Evolutionary conservation across 2,113 vertebrate species (phyloP).

Genomic region (Hoplias malabaricus): DNA sequence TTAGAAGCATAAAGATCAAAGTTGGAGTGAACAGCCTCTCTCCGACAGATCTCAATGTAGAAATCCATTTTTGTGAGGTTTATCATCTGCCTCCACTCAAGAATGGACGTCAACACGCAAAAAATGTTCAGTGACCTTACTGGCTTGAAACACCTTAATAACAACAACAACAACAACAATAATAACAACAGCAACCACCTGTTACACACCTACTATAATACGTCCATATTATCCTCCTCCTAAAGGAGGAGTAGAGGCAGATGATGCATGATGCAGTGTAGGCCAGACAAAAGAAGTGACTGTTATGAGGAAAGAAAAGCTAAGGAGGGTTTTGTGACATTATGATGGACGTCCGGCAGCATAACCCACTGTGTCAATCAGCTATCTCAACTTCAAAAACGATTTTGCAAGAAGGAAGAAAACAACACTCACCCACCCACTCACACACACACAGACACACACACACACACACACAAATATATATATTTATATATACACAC

Average conservation of each 20-base stretch:
- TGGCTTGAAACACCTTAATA: neutral
- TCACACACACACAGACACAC: conserved; percentile 30
- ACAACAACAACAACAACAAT: neutral
- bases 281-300: neutral
- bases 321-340: neutral
- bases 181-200: neutral
- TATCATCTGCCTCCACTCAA: neutral
- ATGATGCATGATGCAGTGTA: neutral
- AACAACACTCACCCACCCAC: conserved; percentile 9
- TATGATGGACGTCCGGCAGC: conserved; percentile 6
- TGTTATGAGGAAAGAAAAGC: neutral
- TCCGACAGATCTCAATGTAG: neutral
- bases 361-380: neutral
- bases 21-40: neutral
- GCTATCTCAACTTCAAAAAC: neutral
- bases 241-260: neutral
- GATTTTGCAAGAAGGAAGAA: conserved; percentile 21
- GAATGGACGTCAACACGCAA: neutral
- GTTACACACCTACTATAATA: neutral
- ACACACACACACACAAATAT: conserved; percentile 13
- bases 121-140: neutral
- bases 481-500: conserved; percentile 21
- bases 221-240: neutral
- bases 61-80: neutral
- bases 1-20: neutral